Base-by-base conservation (phyloP, 2,113 vertebrate species). In the Gasterosteus aculeatus region DNA sequence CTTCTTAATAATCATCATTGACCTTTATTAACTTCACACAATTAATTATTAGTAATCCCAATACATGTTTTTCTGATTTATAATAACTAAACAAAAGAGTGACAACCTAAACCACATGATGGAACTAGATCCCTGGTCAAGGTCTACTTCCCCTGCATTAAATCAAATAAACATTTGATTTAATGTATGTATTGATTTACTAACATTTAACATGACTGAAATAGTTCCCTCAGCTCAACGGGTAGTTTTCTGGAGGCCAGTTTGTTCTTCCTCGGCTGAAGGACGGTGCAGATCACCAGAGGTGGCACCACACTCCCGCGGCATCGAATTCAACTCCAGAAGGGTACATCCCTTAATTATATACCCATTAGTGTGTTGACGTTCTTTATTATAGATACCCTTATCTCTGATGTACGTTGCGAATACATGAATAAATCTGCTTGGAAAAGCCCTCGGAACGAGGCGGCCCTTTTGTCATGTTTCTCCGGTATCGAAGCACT, bases 361-460 rank as follows among this genome's bases (percentile, higher is more conserved):
- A 8, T 5, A 35, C 26, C 38, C 26, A 15, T 53, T 9, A 74
- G 60, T 47, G 12, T 78, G 41, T 69, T 78, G n/a, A 49, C 15
- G 19, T 58, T 19, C 26, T 46, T 7, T 60, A 60, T 66, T 14
- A 56, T 56, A 29, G 53, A 56, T 29, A 29, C 29, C 5, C 53
- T 56, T 56, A 29, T 29, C 53, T 12, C 53, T 11, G 2, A 56
- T 56, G 53, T 29, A 11, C 22, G 5, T 14, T 29, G 22, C 53
- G 22, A 29, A 26, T 7, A 26, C 53, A 29, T 56, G 53, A 56
- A 56, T 56, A 56, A 26, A 56, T 56, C 22, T 29, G 53, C 53
- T 56, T 29, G 5, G 10, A 54, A 54, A 26, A 33, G 33, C 22
- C 1, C 11, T 4, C 22, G 49, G 15, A 16, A 46, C 14, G 14